A percentile compares a stretch with the other conserved stretches of the same genome.
phyloP scores from a whole-genome alignment of 2,888 invertebrate genomes.

The Drosophila macrospina region DNA sequence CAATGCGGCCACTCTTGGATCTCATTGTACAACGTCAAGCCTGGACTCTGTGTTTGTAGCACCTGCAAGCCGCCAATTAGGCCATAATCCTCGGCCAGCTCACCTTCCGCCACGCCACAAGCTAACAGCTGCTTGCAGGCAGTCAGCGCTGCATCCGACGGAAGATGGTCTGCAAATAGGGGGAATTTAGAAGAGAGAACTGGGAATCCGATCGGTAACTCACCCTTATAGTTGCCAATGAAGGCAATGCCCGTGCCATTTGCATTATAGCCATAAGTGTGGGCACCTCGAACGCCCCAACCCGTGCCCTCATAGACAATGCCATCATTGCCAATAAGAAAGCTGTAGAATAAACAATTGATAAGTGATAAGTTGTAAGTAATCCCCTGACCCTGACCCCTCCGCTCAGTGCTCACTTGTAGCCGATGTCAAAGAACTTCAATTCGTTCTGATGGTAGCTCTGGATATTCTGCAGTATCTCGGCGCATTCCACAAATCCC shows the following conservation, averaged over 20 bases:
- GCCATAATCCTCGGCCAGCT: constrained; percentile 84
- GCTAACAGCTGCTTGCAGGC: constrained; percentile 85
- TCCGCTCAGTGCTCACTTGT: no score
- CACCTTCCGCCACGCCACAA: constrained; percentile 85
- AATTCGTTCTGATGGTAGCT: constrained; percentile 86
- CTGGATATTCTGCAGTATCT: constrained; percentile 86
- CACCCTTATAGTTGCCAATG: constrained; percentile 87
- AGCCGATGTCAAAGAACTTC: constrained; percentile 87
- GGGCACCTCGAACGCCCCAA: constrained; percentile 88
- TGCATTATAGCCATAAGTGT: constrained; percentile 87
- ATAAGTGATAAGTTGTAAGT: background rate
- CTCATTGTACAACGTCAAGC: constrained; percentile 85
- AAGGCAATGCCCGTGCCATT: constrained; percentile 88
- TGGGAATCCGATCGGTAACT: constrained; percentile 37
- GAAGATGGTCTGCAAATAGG: constrained; percentile 83
- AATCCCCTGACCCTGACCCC: no score
- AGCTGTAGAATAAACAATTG: constrained; percentile 82
- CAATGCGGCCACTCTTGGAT: constrained; percentile 86
- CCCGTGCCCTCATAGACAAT: constrained; percentile 89
- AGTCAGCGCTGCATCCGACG: constrained; percentile 82
- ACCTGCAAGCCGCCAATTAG: constrained; percentile 86
- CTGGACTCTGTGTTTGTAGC: constrained; percentile 86
- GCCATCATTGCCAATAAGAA: constrained; percentile 88
- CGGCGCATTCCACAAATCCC: constrained; percentile 85
- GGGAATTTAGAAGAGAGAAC: background rate